Base-by-base conservation (phyloP, 2,797 vertebrate species). In the Tragopan temminckii region DNA sequence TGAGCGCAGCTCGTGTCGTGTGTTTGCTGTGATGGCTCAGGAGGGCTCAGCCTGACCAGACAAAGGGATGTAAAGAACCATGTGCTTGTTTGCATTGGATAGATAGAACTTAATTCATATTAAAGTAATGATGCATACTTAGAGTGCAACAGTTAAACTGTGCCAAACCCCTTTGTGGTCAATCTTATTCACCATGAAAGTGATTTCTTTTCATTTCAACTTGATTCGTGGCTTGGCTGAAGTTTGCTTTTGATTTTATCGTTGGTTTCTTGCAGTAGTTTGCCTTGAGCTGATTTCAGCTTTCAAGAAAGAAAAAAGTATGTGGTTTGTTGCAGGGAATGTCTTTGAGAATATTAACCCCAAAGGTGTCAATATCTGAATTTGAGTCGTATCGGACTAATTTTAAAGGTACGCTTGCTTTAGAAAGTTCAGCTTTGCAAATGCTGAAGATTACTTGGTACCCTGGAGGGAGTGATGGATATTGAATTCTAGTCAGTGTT, bases 301-400 rank as follows among this genome's bases (percentile, higher is more conserved):
- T 92, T 85, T 62, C 72, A 50, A 50, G 53, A 61, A 89, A 29
- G 23, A 86, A 79, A 66, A 69, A 69, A 64, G 5, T 15, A 3
- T 27, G 18, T 21, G 31, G 50, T 68, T 87, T 61, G 42, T 33
- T 85, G 35, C 45, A 63, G 40, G 36, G 79, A 64, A 71, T 16
- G 33, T 80, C n/a, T 71, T 33, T 31, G 82, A 88, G 70, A 91
- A 40, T 59, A 40, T 69, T 79, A 83, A 72, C 55, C 72, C 72
- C 85, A 80, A 80, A 87, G 87, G 76, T 82, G 76, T 87, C 81
- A 58, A 7, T 71, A 59, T 46, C 36, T 43, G 77, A 85, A 91
- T 78, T 82, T n/a, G 52, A 70, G 82, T 71, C n/a, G 71, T 90
- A 85, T 75, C 18, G 53, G 69, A 14, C 45, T 80, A 17, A 69